Percentiles rank a stretch among this genome's conserved stretches.
These are phyloP conservation scores for Pyrocoelia pectoralis DNA, from an alignment of 2,888 invertebrate species.

Conservation along the genomic window DNA sequence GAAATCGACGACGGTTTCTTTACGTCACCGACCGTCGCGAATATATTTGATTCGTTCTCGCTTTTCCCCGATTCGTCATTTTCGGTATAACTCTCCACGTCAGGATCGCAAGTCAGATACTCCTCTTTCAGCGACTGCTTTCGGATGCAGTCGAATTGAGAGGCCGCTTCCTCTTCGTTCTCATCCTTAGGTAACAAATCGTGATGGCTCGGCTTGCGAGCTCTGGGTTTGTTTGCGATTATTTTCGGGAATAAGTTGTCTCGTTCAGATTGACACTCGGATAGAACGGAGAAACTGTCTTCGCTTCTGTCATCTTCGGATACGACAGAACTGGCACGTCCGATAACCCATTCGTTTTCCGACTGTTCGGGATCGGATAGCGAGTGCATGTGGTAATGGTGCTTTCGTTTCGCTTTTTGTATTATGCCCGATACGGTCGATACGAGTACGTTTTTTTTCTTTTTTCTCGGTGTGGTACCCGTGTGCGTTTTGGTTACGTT, in stretches of 20 bases:
- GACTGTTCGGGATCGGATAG: constrained; percentile 81
- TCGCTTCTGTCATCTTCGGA: constrained; percentile 73
- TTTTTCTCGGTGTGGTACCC: constrained; percentile 63
- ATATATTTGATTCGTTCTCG: constrained; percentile 72
- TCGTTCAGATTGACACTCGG: constrained; percentile 68
- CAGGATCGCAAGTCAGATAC: constrained; percentile 65
- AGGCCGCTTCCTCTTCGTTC: constrained; percentile 28
- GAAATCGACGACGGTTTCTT: constrained; percentile 66
- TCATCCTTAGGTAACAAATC: constrained; percentile 28
- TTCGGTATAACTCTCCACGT: constrained; percentile 63
- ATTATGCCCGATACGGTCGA: constrained; percentile 86
- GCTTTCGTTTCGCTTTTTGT: constrained; percentile 82
- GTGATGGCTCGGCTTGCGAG: constrained; percentile 44
- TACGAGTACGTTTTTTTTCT: constrained; percentile 82
- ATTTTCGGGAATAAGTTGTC: constrained; percentile 74
- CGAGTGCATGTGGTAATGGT: constrained; percentile 69
- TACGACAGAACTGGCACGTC: constrained; percentile 75
- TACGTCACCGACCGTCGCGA: constrained; percentile 78
- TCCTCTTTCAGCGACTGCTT: constrained; percentile 58
- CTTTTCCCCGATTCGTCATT: constrained; percentile 70
- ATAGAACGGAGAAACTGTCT: constrained; percentile 66
- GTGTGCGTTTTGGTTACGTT: constrained; percentile 51
- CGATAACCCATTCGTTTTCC: constrained; percentile 72
- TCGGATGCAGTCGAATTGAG: constrained; percentile 54
- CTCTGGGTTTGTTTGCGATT: constrained; percentile 49